phyloP scores from a whole-genome alignment of 1,140 invertebrate genomes.

The Drosophila ambigua region DNA sequence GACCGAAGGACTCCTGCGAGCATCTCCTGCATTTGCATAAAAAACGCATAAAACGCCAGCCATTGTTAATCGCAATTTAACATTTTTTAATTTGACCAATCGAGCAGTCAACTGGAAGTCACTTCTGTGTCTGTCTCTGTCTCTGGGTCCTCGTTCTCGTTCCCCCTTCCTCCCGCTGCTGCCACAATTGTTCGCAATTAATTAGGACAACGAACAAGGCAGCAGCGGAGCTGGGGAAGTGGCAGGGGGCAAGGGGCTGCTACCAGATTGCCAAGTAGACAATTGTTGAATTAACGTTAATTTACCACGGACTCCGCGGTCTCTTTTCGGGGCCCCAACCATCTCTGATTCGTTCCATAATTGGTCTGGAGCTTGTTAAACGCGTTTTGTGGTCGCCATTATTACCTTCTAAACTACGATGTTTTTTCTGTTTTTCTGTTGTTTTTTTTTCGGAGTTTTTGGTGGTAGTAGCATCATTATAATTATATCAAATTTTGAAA shows the following conservation, averaged over 20 bases:
- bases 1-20: slow-evolving; percentile 15
- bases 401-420: slow-evolving; percentile 15
- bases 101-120: slow-evolving; percentile 62
- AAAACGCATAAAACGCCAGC: slow-evolving; percentile 68
- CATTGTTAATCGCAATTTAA: slow-evolving; percentile 33
- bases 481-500: slow-evolving; percentile 82
- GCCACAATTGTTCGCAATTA: slow-evolving; percentile 67
- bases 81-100: slow-evolving; percentile 44
- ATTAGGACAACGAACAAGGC: slow-evolving; percentile 51
- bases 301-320: slow-evolving; percentile 31
- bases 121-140: too few relatives aligned
- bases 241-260: slow-evolving; percentile 6
- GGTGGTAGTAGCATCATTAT: slow-evolving; percentile 72
- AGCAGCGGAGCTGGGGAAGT: too few relatives aligned
- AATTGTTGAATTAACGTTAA: slow-evolving; percentile 72
- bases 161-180: slow-evolving; percentile 8
- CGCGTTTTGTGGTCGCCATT: slow-evolving; percentile 51
- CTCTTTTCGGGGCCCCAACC: background rate
- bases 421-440: slow-evolving; percentile 64
- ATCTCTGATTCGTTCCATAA: slow-evolving; percentile 30
- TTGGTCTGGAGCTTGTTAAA: slow-evolving; percentile 44
- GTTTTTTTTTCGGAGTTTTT: slow-evolving; percentile 40
- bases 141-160: background rate
- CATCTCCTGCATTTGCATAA: slow-evolving; percentile 68
- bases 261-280: slow-evolving; percentile 28